phyloP scores from a whole-genome alignment of 2,797 vertebrate genomes.

The Zalophus californianus region DNA sequence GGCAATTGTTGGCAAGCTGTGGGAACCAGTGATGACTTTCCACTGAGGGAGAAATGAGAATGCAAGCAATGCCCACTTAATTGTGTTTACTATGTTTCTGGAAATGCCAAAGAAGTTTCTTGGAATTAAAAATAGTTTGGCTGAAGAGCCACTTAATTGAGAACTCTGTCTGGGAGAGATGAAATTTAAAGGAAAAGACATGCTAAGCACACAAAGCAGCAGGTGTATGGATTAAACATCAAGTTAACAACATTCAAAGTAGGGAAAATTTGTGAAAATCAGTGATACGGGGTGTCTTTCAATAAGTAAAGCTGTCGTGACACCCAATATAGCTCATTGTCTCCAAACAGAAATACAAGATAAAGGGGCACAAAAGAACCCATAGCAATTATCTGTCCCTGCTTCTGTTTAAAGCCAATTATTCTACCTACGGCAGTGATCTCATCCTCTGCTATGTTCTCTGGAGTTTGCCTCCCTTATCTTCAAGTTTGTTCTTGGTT shows the following conservation, averaged over 20 bases:
- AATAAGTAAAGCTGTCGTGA: background rate
- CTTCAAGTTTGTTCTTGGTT: background rate
- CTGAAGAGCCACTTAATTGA: slow-evolving; percentile 37
- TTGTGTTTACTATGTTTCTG: background rate
- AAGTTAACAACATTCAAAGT: slow-evolving; percentile 25
- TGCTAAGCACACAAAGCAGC: background rate
- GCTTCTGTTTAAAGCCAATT: background rate
- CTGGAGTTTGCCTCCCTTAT: background rate
- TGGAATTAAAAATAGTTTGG: slow-evolving; percentile 30
- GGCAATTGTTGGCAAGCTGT: background rate
- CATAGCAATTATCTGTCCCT: background rate
- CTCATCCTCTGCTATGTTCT: background rate
- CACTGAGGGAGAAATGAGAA: background rate
- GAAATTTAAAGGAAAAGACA: slow-evolving; percentile 35
- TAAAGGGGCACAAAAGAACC: background rate
- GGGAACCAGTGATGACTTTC: background rate
- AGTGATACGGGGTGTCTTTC: background rate
- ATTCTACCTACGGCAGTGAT: background rate
- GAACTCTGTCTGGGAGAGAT: background rate
- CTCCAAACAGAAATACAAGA: background rate
- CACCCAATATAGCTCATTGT: background rate
- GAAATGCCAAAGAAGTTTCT: background rate
- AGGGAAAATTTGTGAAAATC: slow-evolving; percentile 35
- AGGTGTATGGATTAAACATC: slow-evolving; percentile 57
- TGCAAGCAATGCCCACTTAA: background rate